phyloP scores from a whole-genome alignment of 1,140 invertebrate genomes.

The Caenorhabditis tropicalis region DNA sequence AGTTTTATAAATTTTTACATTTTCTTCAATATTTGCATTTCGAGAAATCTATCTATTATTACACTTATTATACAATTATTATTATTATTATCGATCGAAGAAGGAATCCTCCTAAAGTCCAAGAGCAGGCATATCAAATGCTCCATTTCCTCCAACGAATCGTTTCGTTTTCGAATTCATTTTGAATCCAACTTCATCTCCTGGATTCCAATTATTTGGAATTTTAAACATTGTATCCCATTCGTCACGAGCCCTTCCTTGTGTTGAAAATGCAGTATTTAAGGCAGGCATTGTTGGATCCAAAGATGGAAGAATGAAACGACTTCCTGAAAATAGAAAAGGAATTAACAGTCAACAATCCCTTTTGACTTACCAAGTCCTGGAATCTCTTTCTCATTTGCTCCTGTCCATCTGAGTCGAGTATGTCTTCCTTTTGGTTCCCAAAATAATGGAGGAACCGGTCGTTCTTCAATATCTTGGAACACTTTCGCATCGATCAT shows the following conservation, averaged over 20 bases:
- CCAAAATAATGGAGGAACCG: conserved; percentile 53
- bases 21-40: too few species aligned
- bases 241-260: conserved; percentile 55
- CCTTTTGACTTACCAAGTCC: conserved; percentile 46
- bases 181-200: conserved; percentile 54
- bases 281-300: conserved; percentile 57
- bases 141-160: conserved; percentile 58
- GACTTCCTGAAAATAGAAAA: conserved; percentile 17
- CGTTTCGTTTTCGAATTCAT: conserved; percentile 52
- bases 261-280: conserved; percentile 57
- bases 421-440: conserved; percentile 57
- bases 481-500: conserved; percentile 42
- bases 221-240: conserved; percentile 57
- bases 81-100: neutral
- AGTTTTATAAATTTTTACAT: too few species aligned
- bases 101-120: conserved; percentile 37
- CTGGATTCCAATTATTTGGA: conserved; percentile 54
- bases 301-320: conserved; percentile 56
- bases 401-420: conserved; percentile 57
- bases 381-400: conserved; percentile 55
- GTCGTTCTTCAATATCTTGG: conserved; percentile 54
- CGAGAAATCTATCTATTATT: neutral
- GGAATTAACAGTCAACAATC: too few species aligned
- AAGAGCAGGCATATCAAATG: conserved; percentile 53
- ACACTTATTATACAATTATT: neutral